These are phyloP conservation scores for Hirtodrosophila trivittata DNA, from an alignment of 2,888 invertebrate species.

Conservation along the genomic window DNA sequence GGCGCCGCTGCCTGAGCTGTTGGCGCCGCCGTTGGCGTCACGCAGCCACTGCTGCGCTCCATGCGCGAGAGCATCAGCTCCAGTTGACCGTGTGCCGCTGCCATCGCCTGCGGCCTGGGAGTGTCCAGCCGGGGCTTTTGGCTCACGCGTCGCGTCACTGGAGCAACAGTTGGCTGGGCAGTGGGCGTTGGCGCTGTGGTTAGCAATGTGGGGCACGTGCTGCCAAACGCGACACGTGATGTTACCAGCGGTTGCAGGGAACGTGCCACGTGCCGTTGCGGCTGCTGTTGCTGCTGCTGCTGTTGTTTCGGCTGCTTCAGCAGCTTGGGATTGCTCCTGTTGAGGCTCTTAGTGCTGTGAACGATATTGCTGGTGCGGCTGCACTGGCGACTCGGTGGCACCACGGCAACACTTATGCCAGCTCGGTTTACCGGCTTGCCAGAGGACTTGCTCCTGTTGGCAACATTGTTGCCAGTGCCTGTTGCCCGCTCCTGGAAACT, in stretches of 20 bases:
- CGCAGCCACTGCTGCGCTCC: slow-evolving; percentile 32
- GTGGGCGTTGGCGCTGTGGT: not conserved
- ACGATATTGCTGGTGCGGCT: not conserved
- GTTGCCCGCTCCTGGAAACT: slow-evolving; percentile 5
- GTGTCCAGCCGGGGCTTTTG: not conserved
- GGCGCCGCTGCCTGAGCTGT: not conserved
- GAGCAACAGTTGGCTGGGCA: not conserved
- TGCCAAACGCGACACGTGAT: slow-evolving; percentile 23
- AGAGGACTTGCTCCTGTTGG: slow-evolving; percentile 7
- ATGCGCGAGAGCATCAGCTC: slow-evolving; percentile 52
- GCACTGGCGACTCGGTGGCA: slow-evolving; percentile 14
- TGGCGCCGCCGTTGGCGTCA: not conserved
- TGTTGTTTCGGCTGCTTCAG: not conserved
- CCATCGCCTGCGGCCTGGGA: slow-evolving; percentile 18
- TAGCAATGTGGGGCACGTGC: slow-evolving; percentile 7
- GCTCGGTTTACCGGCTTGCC: too few relatives aligned
- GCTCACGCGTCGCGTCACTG: not conserved
- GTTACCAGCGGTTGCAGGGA: not conserved
- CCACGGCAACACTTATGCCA: slow-evolving; percentile 12
- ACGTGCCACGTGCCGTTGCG: not conserved
- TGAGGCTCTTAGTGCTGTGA: not conserved
- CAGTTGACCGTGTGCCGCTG: slow-evolving; percentile 51
- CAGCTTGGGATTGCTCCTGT: too few relatives aligned
- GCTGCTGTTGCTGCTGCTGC: not conserved
- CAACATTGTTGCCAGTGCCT: not conserved